phyloP scores from a whole-genome alignment of 2,113 vertebrate genomes.

The Panthera tigris region DNA sequence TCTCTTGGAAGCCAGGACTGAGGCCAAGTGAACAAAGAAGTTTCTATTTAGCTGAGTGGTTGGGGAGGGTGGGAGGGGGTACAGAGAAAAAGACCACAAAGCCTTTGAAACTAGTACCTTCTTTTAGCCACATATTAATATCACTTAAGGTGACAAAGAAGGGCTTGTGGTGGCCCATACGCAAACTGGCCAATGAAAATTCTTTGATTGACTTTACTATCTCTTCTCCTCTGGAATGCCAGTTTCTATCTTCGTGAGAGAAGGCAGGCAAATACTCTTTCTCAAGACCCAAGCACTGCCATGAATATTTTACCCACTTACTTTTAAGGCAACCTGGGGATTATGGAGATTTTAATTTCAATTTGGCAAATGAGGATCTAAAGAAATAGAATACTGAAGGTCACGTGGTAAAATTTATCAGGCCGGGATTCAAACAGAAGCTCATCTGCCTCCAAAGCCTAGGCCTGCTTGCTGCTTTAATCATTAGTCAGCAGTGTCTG shows the following conservation, averaged over 20 bases:
- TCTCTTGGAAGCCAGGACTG: neutral
- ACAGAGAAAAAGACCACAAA: neutral
- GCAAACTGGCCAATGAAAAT: neutral
- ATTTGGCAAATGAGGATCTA: neutral
- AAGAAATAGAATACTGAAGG: neutral
- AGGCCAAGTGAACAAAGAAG: neutral
- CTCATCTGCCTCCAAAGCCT: neutral
- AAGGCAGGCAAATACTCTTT: neutral
- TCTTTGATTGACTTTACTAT: neutral
- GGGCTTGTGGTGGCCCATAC: neutral
- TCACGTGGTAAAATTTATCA: neutral
- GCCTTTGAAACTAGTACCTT: neutral
- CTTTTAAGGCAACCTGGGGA: neutral
- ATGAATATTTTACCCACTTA: neutral
- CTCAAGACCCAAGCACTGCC: neutral
- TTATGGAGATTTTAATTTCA: neutral
- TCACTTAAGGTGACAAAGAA: neutral
- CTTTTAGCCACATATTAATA: neutral
- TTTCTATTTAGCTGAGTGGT: neutral
- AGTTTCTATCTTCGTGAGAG: neutral
- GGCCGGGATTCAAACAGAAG: neutral
- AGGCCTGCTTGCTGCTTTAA: neutral
- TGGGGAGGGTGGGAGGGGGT: neutral
- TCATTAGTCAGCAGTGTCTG: neutral
- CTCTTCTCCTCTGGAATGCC: neutral